Conservation (phyloP, 2,797 vertebrate genomes). For the Etheostoma perlongum region DNA sequence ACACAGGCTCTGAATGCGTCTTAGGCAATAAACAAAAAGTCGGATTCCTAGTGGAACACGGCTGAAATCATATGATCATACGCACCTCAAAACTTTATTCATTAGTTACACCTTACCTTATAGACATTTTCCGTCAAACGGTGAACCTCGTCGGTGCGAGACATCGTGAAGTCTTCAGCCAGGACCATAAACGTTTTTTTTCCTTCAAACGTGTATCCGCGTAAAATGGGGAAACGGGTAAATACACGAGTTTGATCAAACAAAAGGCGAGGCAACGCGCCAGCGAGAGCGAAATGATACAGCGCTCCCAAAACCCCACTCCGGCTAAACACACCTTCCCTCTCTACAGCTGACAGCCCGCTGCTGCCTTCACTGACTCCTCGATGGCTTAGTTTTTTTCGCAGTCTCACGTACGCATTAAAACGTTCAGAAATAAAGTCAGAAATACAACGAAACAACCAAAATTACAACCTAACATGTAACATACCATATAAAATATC, state of each 20-base stretch:
- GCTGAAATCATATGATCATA: not conserved
- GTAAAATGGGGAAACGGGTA: conserved; percentile 34
- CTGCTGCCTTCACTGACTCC: conserved; percentile 66
- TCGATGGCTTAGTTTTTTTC: not conserved
- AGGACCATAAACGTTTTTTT: conserved; percentile 88
- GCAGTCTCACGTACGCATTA: fast-evolving
- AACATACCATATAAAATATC: not conserved
- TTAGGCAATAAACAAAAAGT: not conserved
- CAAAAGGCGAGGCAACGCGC: conserved; percentile 44
- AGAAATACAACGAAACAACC: not conserved
- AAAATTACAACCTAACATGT: not conserved
- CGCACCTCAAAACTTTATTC: conserved; percentile 70
- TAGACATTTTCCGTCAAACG: conserved; percentile 97
- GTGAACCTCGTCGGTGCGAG: conserved; percentile 98
- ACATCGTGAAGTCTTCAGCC: conserved; percentile 91
- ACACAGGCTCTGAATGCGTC: conserved; percentile 22
- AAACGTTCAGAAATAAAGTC: not conserved
- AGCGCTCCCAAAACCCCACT: conserved; percentile 62
- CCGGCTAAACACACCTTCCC: conserved; percentile 79
- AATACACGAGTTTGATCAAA: conserved; percentile 25
- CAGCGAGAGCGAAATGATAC: conserved; percentile 41
- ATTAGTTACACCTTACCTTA: conserved; percentile 88
- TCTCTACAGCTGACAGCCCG: conserved; percentile 65
- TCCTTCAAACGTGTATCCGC: conserved; percentile 72
- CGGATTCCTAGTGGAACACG: not conserved